phyloP scores from a whole-genome alignment of 2,113 vertebrate genomes.

The Patagioenas fasciata region DNA sequence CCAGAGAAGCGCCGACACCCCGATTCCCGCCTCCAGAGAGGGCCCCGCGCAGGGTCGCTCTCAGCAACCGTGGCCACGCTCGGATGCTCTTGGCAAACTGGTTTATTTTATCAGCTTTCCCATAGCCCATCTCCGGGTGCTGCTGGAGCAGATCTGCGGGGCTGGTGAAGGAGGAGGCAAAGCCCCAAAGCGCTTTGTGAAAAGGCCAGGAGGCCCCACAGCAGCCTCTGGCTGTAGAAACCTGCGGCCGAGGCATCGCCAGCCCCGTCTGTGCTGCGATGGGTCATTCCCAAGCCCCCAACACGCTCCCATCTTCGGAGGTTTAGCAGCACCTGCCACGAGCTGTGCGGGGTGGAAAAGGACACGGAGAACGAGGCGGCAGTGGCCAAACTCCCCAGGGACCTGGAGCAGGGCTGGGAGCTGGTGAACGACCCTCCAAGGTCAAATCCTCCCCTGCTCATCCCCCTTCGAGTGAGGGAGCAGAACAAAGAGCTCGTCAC shows the following conservation, averaged over 20 bases:
- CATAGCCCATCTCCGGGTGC: accelerated
- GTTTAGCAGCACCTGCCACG: neutral
- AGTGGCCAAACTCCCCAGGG: neutral
- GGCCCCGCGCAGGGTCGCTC: neutral
- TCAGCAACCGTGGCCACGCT: accelerated
- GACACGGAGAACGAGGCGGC: accelerated
- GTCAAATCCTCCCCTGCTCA: neutral
- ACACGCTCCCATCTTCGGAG: accelerated
- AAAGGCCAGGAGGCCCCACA: neutral
- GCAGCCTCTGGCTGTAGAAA: neutral
- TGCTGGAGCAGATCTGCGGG: neutral
- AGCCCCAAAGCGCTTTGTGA: neutral
- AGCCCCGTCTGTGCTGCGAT: neutral
- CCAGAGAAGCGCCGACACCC: accelerated
- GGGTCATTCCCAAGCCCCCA: neutral
- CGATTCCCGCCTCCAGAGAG: neutral
- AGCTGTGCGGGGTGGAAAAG: neutral
- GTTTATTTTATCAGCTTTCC: neutral
- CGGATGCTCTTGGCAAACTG: neutral
- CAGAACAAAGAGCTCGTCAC: neutral
- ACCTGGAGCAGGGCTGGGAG: accelerated
- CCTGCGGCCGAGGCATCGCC: accelerated
- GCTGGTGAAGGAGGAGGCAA: neutral
- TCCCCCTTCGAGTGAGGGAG: accelerated
- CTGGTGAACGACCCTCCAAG: neutral